Conservation (phyloP, 2,797 vertebrate species). For the Alcedo atthis region DNA sequence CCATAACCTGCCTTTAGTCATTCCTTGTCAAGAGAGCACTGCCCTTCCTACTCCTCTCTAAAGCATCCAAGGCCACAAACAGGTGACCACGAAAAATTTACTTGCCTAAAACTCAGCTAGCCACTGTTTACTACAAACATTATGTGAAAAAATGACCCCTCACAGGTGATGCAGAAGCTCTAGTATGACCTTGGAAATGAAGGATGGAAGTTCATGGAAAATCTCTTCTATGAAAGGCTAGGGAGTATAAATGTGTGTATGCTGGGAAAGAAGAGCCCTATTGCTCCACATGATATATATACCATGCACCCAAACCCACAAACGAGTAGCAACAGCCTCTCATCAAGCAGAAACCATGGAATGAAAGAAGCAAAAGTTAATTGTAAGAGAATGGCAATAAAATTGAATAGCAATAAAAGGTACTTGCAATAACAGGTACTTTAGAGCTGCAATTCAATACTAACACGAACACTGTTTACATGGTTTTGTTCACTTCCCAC, state of each 20-base stretch:
- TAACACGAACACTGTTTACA: neutral
- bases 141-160: neutral
- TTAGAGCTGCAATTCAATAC: neutral
- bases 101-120: neutral
- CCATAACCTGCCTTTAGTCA: neutral
- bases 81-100: neutral
- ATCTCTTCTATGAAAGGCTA: neutral
- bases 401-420: neutral
- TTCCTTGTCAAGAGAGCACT: neutral
- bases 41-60: neutral
- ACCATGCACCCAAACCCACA: neutral
- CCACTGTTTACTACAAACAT: neutral
- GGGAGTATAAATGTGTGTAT: neutral
- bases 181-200: neutral
- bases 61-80: neutral
- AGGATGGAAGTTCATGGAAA: neutral
- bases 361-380: neutral
- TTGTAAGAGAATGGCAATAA: neutral
- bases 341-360: neutral
- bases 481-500: neutral
- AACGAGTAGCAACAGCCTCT: neutral
- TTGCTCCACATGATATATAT: accelerated
- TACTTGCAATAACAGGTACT: neutral
- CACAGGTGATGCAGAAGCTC: neutral
- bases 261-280: neutral